Evolutionary conservation across 2,888 invertebrate species (phyloP).

Genomic region (Lissonota sp.): DNA sequence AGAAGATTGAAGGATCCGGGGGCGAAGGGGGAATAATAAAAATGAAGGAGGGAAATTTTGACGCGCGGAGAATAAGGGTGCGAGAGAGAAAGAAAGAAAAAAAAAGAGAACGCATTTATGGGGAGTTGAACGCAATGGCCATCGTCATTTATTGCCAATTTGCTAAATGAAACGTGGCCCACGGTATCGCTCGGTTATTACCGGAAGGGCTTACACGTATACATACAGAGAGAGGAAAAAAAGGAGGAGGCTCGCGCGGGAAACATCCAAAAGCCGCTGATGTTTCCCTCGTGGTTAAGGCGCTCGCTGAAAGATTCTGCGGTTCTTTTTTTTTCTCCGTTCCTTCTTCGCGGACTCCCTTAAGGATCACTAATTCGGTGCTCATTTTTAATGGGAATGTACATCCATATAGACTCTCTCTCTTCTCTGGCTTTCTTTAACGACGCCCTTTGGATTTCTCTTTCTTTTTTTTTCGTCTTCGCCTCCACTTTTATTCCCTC

Average conservation of each 20-base stretch:
- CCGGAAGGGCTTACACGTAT: conserved; percentile 56
- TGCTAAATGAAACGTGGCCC: conserved; percentile 83
- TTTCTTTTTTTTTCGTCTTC: background rate
- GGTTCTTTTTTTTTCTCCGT: conserved; percentile 38
- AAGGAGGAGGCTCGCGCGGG: too few relatives aligned
- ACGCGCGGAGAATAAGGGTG: conserved; percentile 44
- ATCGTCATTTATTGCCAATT: conserved; percentile 83
- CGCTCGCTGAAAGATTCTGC: conserved; percentile 1
- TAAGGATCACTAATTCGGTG: conserved; percentile 54
- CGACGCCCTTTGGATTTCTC: conserved; percentile 8
- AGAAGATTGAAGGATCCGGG: conserved; percentile 15
- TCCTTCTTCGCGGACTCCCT: conserved; percentile 36
- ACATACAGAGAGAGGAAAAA: conserved; percentile 18
- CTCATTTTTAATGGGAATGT: conserved; percentile 56
- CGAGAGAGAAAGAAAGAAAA: conserved; percentile 27
- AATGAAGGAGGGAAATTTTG: conserved; percentile 33
- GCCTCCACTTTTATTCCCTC: conserved; percentile 13
- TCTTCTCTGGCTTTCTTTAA: conserved; percentile 7
- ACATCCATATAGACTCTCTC: too few relatives aligned
- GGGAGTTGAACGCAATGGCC: conserved; percentile 76
- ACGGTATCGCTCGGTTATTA: conserved; percentile 78
- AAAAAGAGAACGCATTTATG: conserved; percentile 68
- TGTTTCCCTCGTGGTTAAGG: conserved; percentile 16
- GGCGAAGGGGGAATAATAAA: conserved; percentile 9
- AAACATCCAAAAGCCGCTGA: conserved; percentile 25